phyloP scores from a whole-genome alignment of 2,888 invertebrate genomes.

The Arctia plantaginis region DNA sequence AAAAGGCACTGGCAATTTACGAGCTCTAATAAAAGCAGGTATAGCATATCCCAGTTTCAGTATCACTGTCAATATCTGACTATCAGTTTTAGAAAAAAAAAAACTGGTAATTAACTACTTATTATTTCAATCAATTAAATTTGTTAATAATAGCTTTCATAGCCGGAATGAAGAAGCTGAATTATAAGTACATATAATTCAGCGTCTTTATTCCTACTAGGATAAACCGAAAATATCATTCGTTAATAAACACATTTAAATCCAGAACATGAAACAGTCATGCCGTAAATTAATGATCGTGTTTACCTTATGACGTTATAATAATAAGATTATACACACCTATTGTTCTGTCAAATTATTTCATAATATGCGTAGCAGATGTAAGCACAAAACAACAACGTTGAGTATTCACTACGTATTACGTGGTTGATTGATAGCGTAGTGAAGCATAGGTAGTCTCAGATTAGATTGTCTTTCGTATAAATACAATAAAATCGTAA shows the following conservation, averaged over 20 bases:
- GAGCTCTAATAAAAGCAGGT: too few relatives aligned
- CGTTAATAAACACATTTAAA: slow-evolving; percentile 2
- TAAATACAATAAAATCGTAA: neutral
- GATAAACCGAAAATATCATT: neutral
- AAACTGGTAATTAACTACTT: too few relatives aligned
- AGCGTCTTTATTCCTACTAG: too few relatives aligned
- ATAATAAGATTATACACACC: slow-evolving; percentile 48
- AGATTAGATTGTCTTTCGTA: neutral
- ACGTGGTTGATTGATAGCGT: slow-evolving; percentile 5
- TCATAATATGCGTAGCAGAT: slow-evolving; percentile 24
- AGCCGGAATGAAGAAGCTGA: too few relatives aligned
- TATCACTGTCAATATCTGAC: too few relatives aligned
- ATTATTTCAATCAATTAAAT: too few relatives aligned
- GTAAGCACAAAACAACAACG: slow-evolving; percentile 15
- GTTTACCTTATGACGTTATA: slow-evolving; percentile 37
- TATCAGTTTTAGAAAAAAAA: too few relatives aligned
- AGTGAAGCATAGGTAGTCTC: slow-evolving; percentile 3
- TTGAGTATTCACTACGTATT: neutral
- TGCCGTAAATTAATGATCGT: slow-evolving; percentile 20
- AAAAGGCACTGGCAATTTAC: too few relatives aligned
- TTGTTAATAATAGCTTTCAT: too few relatives aligned
- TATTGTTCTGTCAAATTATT: slow-evolving; percentile 39
- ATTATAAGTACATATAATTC: too few relatives aligned
- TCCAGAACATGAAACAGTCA: slow-evolving; percentile 3
- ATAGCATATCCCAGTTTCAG: too few relatives aligned